A percentile compares a stretch with the other conserved stretches of the same genome.
phyloP scores from a whole-genome alignment of 2,888 invertebrate species.

The Acanthosepion esculentum region DNA sequence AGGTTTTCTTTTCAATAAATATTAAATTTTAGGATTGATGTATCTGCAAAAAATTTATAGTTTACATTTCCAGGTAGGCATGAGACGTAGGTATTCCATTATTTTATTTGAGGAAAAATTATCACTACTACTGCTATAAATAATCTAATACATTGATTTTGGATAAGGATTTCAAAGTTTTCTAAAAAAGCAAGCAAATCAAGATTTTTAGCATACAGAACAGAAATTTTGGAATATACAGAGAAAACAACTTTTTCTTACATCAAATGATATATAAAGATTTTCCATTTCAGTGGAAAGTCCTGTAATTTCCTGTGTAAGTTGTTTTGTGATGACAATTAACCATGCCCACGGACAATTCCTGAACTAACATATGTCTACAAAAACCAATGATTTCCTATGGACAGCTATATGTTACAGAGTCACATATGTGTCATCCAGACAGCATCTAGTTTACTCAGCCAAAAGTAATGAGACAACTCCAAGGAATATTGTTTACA shows the following conservation, averaged over 20 bases:
- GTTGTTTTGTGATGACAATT: neutral
- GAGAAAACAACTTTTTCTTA: neutral
- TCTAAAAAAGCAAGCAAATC: neutral
- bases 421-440: slow-evolving; percentile 25
- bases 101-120: neutral
- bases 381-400: neutral
- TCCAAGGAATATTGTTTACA: slow-evolving; percentile 33
- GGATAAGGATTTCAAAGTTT: neutral
- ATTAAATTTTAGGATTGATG: neutral
- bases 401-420: neutral
- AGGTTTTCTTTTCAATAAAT: neutral
- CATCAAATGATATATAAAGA: neutral
- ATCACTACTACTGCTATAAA: neutral
- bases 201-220: neutral
- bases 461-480: neutral
- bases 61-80: neutral
- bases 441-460: neutral
- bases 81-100: neutral
- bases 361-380: slow-evolving; percentile 2
- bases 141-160: neutral
- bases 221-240: neutral
- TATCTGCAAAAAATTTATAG: neutral
- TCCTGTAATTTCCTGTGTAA: slow-evolving; percentile 4
- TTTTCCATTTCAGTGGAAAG: neutral
- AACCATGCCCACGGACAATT: neutral